phyloP scores from a whole-genome alignment of 2,797 vertebrate species.

The Premnoplex brunnescens region DNA sequence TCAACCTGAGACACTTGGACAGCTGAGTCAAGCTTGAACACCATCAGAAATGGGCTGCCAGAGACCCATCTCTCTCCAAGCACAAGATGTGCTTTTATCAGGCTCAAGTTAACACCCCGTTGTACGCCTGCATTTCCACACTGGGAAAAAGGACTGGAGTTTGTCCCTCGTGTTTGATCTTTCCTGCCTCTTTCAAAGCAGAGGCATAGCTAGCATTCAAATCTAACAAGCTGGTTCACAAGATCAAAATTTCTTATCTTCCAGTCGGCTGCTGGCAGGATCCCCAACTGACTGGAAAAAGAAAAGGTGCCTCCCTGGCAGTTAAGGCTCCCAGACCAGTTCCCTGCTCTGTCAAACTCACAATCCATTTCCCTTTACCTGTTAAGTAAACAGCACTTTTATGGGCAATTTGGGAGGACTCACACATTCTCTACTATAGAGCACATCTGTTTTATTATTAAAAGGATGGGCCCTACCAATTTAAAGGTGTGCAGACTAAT shows the following conservation, averaged over 20 bases:
- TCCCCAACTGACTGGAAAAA: background rate
- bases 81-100: background rate
- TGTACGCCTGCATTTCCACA: background rate
- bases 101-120: background rate
- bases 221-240: background rate
- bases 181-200: background rate
- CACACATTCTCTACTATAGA: background rate
- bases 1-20: background rate
- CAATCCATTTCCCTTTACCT: background rate
- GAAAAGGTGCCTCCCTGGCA: background rate
- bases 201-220: background rate
- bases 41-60: background rate
- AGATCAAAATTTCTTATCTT: background rate
- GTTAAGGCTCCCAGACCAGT: background rate
- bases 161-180: background rate
- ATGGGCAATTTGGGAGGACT: background rate
- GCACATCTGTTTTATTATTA: background rate
- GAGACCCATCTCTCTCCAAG: background rate
- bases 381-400: background rate
- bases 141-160: background rate
- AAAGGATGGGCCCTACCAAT: background rate
- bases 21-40: background rate
- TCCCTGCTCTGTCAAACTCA: background rate
- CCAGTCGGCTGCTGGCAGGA: background rate
- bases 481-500: background rate